phyloP scores from a whole-genome alignment of 2,113 vertebrate species.

The Drymodes brunneopygia region DNA sequence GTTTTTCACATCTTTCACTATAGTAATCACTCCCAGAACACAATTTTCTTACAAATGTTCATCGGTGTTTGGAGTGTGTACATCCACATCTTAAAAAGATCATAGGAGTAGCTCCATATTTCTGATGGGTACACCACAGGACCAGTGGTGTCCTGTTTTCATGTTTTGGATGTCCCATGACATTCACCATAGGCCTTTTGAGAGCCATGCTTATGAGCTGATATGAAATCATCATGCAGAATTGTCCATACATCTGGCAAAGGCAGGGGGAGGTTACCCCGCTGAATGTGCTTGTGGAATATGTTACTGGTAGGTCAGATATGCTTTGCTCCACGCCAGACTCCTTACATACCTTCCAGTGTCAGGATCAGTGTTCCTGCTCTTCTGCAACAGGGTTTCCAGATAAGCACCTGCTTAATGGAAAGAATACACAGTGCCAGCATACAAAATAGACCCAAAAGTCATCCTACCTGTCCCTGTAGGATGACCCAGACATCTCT shows the following conservation, averaged over 20 bases:
- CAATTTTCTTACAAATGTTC: neutral
- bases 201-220: neutral
- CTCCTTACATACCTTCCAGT: neutral
- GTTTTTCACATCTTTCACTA: neutral
- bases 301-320: neutral
- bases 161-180: neutral
- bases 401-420: neutral
- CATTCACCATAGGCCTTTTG: neutral
- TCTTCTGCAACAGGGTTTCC: neutral
- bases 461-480: neutral
- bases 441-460: neutral
- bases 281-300: neutral
- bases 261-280: neutral
- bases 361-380: neutral
- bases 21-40: neutral
- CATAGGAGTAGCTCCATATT: accelerated
- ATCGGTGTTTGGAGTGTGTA: neutral
- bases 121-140: neutral
- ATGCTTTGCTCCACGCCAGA: neutral
- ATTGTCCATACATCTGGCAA: neutral
- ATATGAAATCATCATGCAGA: neutral
- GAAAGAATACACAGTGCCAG: neutral
- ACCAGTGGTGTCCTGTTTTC: neutral
- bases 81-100: neutral
- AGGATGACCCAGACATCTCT: neutral